Percentiles rank a stretch among this genome's conserved stretches.
phyloP scores from a whole-genome alignment of 2,113 vertebrate species.

The Leiothrix lutea region DNA sequence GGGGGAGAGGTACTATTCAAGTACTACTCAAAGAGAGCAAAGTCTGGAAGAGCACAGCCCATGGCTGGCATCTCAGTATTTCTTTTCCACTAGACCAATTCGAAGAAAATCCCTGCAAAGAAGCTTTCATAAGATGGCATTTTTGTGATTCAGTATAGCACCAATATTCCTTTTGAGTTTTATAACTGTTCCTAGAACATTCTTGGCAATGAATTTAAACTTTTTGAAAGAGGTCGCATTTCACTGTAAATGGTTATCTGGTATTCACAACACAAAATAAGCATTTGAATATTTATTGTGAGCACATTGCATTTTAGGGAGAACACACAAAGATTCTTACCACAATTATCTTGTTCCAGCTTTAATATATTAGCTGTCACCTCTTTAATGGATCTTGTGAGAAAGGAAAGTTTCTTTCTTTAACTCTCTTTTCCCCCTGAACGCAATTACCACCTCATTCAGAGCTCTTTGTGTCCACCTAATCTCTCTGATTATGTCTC shows the following conservation, averaged over 20 bases:
- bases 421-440: conserved; percentile 69
- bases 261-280: conserved; percentile 71
- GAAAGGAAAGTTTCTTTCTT: conserved; percentile 78
- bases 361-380: conserved; percentile 78
- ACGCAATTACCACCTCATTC: conserved; percentile 76
- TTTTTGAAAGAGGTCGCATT: conserved; percentile 63
- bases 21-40: background rate
- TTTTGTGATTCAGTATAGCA: conserved; percentile 44
- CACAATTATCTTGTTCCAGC: conserved; percentile 77
- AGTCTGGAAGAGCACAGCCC: conserved; percentile 22
- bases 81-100: conserved; percentile 33
- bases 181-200: conserved; percentile 59
- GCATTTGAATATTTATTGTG: conserved; percentile 77
- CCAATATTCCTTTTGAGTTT: conserved; percentile 62
- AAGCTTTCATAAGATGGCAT: conserved; percentile 43
- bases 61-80: conserved; percentile 37
- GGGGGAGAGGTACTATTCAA: conserved; percentile 8
- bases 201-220: conserved; percentile 51
- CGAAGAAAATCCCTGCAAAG: conserved; percentile 61
- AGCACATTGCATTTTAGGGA: conserved; percentile 52
- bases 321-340: conserved; percentile 75
- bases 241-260: conserved; percentile 68
- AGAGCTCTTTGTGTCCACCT: conserved; percentile 74
- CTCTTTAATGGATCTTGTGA: conserved; percentile 74
- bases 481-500: conserved; percentile 73